Evolutionary conservation across 2,888 invertebrate species (phyloP), one percentile per base, ranked within the genome.

Genomic region (Crematogaster levior): DNA sequence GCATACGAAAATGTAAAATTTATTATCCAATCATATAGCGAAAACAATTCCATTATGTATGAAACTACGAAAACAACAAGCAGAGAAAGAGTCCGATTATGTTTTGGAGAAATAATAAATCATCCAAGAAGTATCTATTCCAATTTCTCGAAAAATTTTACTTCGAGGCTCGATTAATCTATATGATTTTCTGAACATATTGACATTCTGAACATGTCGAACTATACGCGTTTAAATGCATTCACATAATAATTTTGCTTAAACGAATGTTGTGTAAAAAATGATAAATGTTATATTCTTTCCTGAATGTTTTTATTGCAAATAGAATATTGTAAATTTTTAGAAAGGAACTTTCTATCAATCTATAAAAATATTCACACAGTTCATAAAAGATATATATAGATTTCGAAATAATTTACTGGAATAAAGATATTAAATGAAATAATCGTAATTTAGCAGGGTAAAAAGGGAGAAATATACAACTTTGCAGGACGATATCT

Each of bases 211-310:
- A 61, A 53, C 43, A 21, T 15, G 15, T 53, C 27, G n/a, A n/a
- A n/a, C n/a, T n/a, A 34, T 30, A 51, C 10, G 40, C 53, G 30
- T 68, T 40, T 37, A 34, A 21, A 75, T 30, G 40, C 37, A 30
- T 46, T 48, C 40, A 12, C 56, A 53, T 86, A 86, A 88, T 84
- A 80, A 88, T 86, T 88, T 77, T 77, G 73, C 70, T 58, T 61
- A 63, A 2, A 48, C 18, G 3, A 10, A 30, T 58, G 15, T 56
- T 15, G 30, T 58, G 5, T 58, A 2, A 18, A 58, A 46, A 12
- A 60, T 61, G 21, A 58, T n/a, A 4, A n/a, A 21, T 15, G 34
- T 24, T 18, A 21, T 18, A 37, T 75, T n/a, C 46, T 46, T 46
- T 46, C 21, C 15, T 10, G 15, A n/a, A 21, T n/a, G n/a, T 24